phyloP scores from a whole-genome alignment of 2,888 invertebrate genomes.

The Hirtodrosophila confusa region DNA sequence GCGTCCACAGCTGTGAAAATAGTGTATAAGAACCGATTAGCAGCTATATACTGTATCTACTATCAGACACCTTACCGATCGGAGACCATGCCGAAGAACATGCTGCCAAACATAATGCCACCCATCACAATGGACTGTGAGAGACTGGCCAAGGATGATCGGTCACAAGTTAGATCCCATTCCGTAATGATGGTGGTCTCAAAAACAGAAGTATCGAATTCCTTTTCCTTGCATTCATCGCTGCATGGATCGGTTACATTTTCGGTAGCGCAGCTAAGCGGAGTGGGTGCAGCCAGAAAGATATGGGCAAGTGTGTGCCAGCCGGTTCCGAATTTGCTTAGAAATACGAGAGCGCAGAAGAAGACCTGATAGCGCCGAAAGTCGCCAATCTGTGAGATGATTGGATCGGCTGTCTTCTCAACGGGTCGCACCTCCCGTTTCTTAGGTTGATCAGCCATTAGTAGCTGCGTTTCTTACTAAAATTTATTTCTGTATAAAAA shows the following conservation, averaged over 20 bases:
- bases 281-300: conserved; percentile 89
- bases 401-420: conserved; percentile 85
- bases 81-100: conserved; percentile 90
- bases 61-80: conserved; percentile 87
- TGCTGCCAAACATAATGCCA: conserved; percentile 90
- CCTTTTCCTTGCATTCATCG: conserved; percentile 85
- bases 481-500: neutral
- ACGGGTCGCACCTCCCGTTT: conserved; percentile 29
- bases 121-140: conserved; percentile 92
- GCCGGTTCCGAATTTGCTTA: conserved; percentile 91
- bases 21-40: neutral
- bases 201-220: conserved; percentile 88
- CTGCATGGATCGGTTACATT: conserved; percentile 84
- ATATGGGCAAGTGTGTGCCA: conserved; percentile 93
- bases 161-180: conserved; percentile 88
- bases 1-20: conserved; percentile 88
- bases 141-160: conserved; percentile 88
- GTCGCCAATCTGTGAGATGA: conserved; percentile 89
- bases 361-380: conserved; percentile 91
- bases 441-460: conserved; percentile 23
- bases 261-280: conserved; percentile 85
- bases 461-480: neutral
- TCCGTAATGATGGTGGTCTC: conserved; percentile 90
- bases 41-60: neutral
- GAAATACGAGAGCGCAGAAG: conserved; percentile 88